A percentile compares a stretch with the other conserved stretches of the same genome.
phyloP scores from a whole-genome alignment of 2,888 invertebrate species.

The Steromphala cineraria region DNA sequence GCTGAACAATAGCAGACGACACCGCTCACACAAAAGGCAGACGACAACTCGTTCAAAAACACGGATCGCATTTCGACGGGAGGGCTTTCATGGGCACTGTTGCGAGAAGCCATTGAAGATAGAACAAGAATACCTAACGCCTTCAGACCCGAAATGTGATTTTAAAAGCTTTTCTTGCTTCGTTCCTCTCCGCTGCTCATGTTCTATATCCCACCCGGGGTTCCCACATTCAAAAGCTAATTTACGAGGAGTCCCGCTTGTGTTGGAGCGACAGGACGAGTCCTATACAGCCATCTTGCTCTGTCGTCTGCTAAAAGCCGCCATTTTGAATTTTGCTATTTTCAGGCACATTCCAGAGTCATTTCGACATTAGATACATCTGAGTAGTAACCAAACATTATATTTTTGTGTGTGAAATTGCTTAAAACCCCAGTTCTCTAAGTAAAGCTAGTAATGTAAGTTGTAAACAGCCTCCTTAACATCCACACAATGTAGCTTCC shows the following conservation, averaged over 20 bases:
- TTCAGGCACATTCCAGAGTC: neutral
- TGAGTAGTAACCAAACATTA: no score
- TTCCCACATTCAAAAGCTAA: neutral
- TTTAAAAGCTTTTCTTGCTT: conserved; percentile 14
- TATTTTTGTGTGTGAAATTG: no score
- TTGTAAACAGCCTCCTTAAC: no score
- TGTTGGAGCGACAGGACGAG: neutral
- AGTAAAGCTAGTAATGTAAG: no score
- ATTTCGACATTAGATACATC: neutral
- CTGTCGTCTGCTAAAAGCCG: neutral
- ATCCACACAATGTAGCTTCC: no score
- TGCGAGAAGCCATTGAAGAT: conserved; percentile 15
- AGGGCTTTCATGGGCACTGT: conserved; percentile 6
- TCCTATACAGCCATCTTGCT: neutral
- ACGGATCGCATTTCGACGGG: conserved; percentile 5
- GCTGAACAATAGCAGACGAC: conserved; percentile 4
- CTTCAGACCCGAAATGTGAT: neutral
- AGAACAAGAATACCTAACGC: neutral
- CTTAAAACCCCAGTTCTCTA: no score
- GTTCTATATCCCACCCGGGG: conserved; percentile 7
- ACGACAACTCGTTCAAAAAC: neutral
- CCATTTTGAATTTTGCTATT: conserved; percentile 6
- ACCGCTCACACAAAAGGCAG: neutral
- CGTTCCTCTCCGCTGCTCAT: conserved; percentile 4
- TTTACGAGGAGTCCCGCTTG: conserved; percentile 8